phyloP scores from a whole-genome alignment of 1,140 invertebrate species.

The Pseudomyrmex concolor region DNA sequence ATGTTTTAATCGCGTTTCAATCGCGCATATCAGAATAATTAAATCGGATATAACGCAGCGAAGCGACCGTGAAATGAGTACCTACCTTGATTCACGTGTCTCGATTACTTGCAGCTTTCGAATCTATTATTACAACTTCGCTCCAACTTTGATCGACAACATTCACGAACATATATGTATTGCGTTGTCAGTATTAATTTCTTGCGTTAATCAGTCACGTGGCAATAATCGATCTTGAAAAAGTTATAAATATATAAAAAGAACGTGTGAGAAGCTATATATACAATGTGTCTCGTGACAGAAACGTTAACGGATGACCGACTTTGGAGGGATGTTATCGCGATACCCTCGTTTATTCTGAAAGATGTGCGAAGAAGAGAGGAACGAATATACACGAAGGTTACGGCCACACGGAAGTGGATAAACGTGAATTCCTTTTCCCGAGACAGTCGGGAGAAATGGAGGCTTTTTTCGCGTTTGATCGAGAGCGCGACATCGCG shows the following conservation, averaged over 20 bases:
- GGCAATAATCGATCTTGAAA: not conserved
- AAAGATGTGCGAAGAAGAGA: not conserved
- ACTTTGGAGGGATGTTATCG: conserved; percentile 10
- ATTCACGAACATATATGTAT: not conserved
- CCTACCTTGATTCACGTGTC: conserved; percentile 19
- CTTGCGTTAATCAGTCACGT: not conserved
- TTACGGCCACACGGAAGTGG: not conserved
- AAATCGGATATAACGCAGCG: conserved; percentile 31
- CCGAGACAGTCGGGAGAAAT: conserved; percentile 18
- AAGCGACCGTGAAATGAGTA: conserved; percentile 45
- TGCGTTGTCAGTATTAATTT: conserved; percentile 7
- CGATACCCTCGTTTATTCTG: conserved; percentile 15
- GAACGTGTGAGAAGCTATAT: not conserved
- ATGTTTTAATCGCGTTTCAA: conserved; percentile 46
- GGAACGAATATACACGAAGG: not conserved
- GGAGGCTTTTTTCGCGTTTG: conserved; percentile 19
- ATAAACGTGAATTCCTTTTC: conserved; percentile 2
- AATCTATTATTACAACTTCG: conserved; percentile 19
- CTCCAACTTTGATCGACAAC: not conserved
- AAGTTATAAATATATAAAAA: too few species aligned
- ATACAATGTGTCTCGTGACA: not conserved
- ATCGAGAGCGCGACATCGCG: conserved; percentile 13
- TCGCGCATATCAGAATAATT: conserved; percentile 41
- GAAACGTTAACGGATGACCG: conserved; percentile 3
- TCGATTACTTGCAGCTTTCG: conserved; percentile 29